Base-by-base conservation (phyloP, 2,797 vertebrate species). In the Chelon labrosus region DNA sequence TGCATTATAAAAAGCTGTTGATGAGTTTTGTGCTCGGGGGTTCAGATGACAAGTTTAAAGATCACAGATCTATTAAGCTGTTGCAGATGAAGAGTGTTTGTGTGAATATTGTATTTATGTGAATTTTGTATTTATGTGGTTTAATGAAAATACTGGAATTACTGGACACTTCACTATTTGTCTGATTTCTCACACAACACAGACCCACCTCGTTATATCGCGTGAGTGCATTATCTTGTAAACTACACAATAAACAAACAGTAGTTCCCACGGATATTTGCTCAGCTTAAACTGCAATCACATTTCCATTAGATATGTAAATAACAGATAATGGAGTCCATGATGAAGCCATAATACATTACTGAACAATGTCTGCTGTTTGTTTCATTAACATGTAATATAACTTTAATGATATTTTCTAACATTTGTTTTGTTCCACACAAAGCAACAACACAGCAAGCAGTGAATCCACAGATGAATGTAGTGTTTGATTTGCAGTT, bases 1-100 rank as follows among this genome's bases (percentile, higher is more conserved):
- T 76, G 83, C 89, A 77, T 89, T 76, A 81, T 87, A 89, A 90
- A 87, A 76, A 82, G 70, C 78, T 50, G 66, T 19, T 79, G 84
- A 87, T 85, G 83, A 80, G 72, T 79, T 85, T 66, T 75, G 60
- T 66, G 73, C 80, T 80, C 7, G 7, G 49, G 74, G 83, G 66
- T 82, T 87, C 61, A 78, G 70, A 69, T 41, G 64, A 78, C 67
- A 61, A 68, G 76, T 86, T 85, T 72, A 70, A 80, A 85, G 84
- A 86, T 86, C 79, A 85, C 72, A 59, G 56, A 77, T 85, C 62
- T 81, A 67, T 85, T 67, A 82, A 80, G 65, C 65, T 20, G 8
- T 47, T 77, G 41, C 50, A 13, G 52, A 80, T 75, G 17, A 73
- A 60, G 75, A 49, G 54, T 55, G 71, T 65, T 20, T 10, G 14